Base-by-base conservation (phyloP, 2,113 vertebrate species). In the Eptesicus fuscus region DNA sequence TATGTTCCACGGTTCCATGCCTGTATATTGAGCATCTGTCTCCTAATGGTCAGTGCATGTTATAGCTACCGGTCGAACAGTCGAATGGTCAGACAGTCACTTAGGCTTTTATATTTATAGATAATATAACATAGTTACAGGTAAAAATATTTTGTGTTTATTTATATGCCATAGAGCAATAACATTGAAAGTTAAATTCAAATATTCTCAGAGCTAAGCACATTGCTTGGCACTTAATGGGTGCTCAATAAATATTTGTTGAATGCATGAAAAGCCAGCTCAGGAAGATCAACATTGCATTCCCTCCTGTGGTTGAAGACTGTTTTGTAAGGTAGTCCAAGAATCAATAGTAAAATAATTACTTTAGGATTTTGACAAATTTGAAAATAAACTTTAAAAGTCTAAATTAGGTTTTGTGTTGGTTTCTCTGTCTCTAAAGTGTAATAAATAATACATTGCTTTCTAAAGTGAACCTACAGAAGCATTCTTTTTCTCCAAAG, bases 341-440 rank as follows among this genome's bases (percentile, higher is more conserved):
- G 40, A 94, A 42, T 94, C 67, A 87, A 77, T 44, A 71, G n/a
- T 77, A 53, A 93, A 92, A 90, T 77, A 77, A 93, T 96, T 96
- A 84, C 44, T 92, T 91, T 65, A 67, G 17, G n/a, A 88, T 88
- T 86, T 76, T 88, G 49, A 79, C 92, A 16, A 88, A 88, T 90
- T 93, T 73, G 78, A 84, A 96, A 95, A 74, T 86, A 90, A 95
- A 88, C 22, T 80, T 80, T 44, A 49, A 63, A 82, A 92, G 35
- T 93, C 59, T 79, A 49, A 78, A 94, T 83, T 91, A 65, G 23
- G 5, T 53, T 77, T 35, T 73, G 4, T 40, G 25, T 79, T 67
- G 17, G 32, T 73, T 78, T 93, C 16, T 89, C 65, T 90, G 44
- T 74, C 20, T 89, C 79, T 79, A 69, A 79, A 86, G 5, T 8